Evolutionary conservation across 2,797 vertebrate species (phyloP), one percentile per base, ranked within the genome.

Genomic region (Valencia hispanica): DNA sequence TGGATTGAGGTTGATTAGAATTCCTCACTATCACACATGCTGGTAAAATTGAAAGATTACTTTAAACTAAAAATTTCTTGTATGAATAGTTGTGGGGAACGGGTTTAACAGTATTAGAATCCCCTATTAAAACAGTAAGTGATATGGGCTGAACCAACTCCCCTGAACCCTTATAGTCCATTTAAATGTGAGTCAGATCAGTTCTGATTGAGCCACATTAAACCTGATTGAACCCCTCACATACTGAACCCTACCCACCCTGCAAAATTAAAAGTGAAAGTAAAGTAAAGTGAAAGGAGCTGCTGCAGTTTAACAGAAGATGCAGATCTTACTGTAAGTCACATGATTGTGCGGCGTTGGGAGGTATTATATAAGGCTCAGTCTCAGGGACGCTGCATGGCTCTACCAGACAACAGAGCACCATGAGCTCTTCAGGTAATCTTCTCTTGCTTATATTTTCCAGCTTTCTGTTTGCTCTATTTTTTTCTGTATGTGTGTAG

Each of bases 291-390:
- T 48, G 45, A 36, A 36, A 36, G 69, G 34, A 34, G 20, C 0
- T 68, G 25, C 30, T n/a, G 47, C 25, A 14, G 47, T 30, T 51
- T 70, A 11, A 8, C 10, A 14, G 32, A 34, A 70, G 20, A 30
- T 51, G 47, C 69, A 53, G 48, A 51, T 30, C 14, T 70, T 70
- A n/a, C 15, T 36, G 69, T 51, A 70, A 70, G 5, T 70, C 69
- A 51, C 32, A n/a, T 53, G 69, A 25, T 34, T 20, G 15, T 51
- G 48, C 32, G 48, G 27, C 5, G 36, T 25, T 36, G 4, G 11
- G 4, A 22, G 30, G 30, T 14, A 17, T 14, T 9, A 36, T 12
- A 70, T 32, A 50, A 32, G 50, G 66, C 50, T 50, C 6, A 12
- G 2, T 36, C 8, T 65, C 47, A 12, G 68, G 20, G 20, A n/a